These are phyloP conservation scores for Drosophila paucipuncta DNA, from an alignment of 2,888 invertebrate genomes.

Conservation along the genomic window DNA sequence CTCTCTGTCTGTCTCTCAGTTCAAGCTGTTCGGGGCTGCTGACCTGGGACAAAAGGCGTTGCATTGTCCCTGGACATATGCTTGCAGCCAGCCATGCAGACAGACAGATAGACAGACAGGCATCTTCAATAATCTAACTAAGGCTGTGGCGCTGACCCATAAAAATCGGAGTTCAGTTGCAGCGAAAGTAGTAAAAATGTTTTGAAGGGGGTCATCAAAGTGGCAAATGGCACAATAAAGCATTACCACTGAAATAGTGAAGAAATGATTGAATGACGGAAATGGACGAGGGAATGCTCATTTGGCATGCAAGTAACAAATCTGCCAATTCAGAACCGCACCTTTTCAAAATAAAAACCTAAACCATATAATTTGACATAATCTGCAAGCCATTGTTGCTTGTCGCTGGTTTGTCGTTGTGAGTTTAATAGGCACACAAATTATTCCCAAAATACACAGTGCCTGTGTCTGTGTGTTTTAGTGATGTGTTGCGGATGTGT, in stretches of 20 bases:
- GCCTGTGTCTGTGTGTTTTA: background rate
- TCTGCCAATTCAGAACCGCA: conserved; percentile 29
- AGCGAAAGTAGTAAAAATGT: conserved; percentile 55
- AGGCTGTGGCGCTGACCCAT: conserved; percentile 48
- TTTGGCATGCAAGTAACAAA: conserved; percentile 21
- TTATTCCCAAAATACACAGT: conserved; percentile 18
- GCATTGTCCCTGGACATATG: conserved; percentile 54
- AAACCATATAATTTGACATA: conserved; percentile 73
- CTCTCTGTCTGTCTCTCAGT: no score
- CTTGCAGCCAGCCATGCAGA: background rate
- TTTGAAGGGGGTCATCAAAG: conserved; percentile 62
- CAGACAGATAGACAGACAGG: background rate
- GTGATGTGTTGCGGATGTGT: background rate
- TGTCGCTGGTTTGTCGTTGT: conserved; percentile 23
- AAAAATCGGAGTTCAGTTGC: conserved; percentile 64
- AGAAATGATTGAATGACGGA: conserved; percentile 14
- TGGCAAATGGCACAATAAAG: conserved; percentile 53
- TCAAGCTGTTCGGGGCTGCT: conserved; percentile 13
- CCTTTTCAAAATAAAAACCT: conserved; percentile 57
- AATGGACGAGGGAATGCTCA: conserved; percentile 13
- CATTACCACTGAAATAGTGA: conserved; percentile 14
- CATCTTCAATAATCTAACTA: conserved; percentile 61
- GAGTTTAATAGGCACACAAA: conserved; percentile 28
- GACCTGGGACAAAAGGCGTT: conserved; percentile 56
- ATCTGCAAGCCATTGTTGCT: conserved; percentile 71